Percentiles rank a stretch among this genome's conserved stretches.
Evolutionary conservation across 2,797 vertebrate genomes (phyloP).

Genomic region (Sternotherus odoratus): DNA sequence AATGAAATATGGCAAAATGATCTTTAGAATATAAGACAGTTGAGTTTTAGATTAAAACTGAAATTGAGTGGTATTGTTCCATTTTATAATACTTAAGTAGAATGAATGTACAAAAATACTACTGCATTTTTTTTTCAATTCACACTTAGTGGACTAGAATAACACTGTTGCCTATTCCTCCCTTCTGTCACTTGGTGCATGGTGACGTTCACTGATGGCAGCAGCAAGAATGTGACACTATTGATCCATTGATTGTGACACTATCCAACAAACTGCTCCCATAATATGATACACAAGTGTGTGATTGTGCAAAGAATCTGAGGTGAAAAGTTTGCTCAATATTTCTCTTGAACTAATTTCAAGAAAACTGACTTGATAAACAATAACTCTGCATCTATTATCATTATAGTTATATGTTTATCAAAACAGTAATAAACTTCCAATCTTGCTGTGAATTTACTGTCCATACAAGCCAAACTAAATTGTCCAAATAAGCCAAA

Average conservation of each 20-base stretch:
- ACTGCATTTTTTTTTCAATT: background rate
- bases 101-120: background rate
- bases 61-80: slow-evolving; percentile 33
- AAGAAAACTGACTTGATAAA: background rate
- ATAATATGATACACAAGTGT: background rate
- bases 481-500: background rate
- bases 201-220: background rate
- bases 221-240: slow-evolving; percentile 21
- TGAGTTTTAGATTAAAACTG: background rate
- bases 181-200: background rate
- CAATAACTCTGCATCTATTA: background rate
- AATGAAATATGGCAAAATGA: slow-evolving; percentile 31
- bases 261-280: slow-evolving; percentile 11
- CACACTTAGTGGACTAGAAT: slow-evolving; percentile 22
- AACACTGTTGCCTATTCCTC: slow-evolving; percentile 7
- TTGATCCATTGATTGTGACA: no score
- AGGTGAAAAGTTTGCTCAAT: background rate
- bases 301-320: background rate
- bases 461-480: background rate
- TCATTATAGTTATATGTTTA: background rate
- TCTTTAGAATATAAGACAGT: slow-evolving; percentile 52
- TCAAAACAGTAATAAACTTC: background rate
- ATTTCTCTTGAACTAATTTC: background rate
- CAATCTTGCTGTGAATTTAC: background rate
- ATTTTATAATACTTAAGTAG: background rate